Evolutionary conservation across 2,113 vertebrate genomes (phyloP).

Genomic region (Lycaon pictus): DNA sequence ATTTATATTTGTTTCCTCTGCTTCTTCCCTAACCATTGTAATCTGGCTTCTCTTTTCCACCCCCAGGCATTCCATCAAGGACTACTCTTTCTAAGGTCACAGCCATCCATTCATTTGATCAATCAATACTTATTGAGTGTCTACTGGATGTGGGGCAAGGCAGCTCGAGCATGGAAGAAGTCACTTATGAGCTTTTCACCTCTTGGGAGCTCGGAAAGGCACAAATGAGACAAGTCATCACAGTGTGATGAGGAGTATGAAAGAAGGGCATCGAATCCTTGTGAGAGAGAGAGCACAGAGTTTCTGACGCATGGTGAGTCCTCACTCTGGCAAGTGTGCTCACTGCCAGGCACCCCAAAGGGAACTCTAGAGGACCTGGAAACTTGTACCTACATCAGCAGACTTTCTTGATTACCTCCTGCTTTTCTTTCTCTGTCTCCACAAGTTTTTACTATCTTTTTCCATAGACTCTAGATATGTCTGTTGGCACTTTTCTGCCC

Average conservation of each 20-base stretch:
- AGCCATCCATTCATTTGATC: neutral
- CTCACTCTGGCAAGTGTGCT: neutral
- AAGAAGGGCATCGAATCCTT: neutral
- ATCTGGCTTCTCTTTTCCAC: neutral
- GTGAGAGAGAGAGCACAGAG: too few relatives aligned
- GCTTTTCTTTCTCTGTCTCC: neutral
- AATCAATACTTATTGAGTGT: neutral
- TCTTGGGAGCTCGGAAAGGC: neutral
- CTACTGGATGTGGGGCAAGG: neutral
- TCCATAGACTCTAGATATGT: neutral
- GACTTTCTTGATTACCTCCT: neutral
- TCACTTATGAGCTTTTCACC: neutral
- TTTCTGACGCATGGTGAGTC: accelerated
- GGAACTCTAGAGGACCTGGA: neutral
- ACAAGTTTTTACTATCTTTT: neutral
- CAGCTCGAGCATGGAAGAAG: neutral
- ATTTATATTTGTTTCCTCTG: neutral
- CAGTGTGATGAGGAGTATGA: too few relatives aligned
- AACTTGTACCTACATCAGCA: accelerated
- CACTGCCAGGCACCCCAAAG: neutral
- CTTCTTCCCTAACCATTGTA: neutral
- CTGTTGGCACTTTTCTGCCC: neutral
- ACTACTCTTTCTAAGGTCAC: neutral
- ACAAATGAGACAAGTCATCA: neutral
- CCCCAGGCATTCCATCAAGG: neutral